A percentile compares a stretch with the other conserved stretches of the same genome.
Conservation (phyloP, 2,888 invertebrate genomes). For the Lepidocyrtinus sp. region DNA sequence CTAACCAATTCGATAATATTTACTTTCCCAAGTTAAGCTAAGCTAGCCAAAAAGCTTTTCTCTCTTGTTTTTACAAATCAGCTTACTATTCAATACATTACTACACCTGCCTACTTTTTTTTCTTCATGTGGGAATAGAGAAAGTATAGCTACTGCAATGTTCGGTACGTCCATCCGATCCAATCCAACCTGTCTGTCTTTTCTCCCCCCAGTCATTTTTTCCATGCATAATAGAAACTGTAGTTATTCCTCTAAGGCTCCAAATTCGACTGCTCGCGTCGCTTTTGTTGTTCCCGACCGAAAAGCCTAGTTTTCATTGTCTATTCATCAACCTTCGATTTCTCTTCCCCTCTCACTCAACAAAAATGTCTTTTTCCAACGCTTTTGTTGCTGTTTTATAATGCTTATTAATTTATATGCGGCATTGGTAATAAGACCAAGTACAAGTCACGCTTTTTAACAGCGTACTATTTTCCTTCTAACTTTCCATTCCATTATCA, state of each 20-base stretch:
- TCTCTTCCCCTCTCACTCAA: conserved; percentile 1
- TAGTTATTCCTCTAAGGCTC: no score
- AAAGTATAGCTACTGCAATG: no score
- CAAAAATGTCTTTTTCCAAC: conserved; percentile 13
- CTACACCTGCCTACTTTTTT: background rate
- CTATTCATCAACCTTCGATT: conserved; percentile 42
- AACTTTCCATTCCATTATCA: background rate
- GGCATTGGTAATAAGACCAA: background rate
- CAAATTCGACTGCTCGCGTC: no score
- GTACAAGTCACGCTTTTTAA: background rate
- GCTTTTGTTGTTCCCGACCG: background rate
- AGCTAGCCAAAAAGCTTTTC: background rate
- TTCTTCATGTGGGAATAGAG: background rate
- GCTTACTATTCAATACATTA: conserved; percentile 19
- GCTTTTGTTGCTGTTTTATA: background rate
- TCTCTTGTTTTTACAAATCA: conserved; percentile 39
- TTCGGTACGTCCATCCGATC: background rate
- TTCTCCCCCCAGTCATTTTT: background rate
- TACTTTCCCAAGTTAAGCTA: conserved; percentile 28
- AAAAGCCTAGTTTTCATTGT: background rate
- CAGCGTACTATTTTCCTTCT: no score
- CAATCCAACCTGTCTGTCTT: background rate
- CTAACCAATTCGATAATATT: conserved; percentile 38
- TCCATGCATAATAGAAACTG: background rate
- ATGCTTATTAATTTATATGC: background rate